Evolutionary conservation across 2,113 vertebrate genomes (phyloP).

Genomic region (Aix galericulata): DNA sequence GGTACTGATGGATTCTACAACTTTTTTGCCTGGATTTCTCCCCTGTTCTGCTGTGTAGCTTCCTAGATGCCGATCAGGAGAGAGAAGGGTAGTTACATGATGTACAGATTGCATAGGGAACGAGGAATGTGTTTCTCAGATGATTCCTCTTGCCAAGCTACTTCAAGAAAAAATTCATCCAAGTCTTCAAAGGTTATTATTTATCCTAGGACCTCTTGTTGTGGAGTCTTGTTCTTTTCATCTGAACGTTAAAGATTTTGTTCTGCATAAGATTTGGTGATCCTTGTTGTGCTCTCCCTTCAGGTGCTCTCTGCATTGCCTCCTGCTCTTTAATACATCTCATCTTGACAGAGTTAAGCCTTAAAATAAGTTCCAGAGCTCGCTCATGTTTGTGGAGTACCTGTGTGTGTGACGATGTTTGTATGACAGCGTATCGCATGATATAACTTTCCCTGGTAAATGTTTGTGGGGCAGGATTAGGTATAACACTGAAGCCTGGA

Average conservation of each 20-base stretch:
- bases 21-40: not conserved
- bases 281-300: constrained; percentile 39
- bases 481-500: not conserved
- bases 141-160: not conserved
- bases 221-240: constrained; percentile 26
- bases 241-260: not conserved
- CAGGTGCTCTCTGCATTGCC: constrained; percentile 15
- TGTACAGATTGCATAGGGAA: not conserved
- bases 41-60: not conserved
- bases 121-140: not conserved
- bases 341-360: not conserved
- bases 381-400: not conserved
- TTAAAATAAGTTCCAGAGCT: not conserved
- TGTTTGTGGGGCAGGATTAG: not conserved
- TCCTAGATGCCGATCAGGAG: not conserved
- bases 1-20: not conserved
- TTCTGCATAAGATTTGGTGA: constrained; percentile 31
- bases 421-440: not conserved
- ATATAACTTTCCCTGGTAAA: not conserved
- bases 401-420: not conserved
- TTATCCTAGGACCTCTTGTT: not conserved
- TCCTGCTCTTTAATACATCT: not conserved
- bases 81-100: not conserved
- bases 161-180: not conserved
- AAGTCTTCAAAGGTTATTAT: constrained; percentile 20